Conservation (phyloP, 2,797 vertebrate genomes). For the Eidolon dupreanum region DNA sequence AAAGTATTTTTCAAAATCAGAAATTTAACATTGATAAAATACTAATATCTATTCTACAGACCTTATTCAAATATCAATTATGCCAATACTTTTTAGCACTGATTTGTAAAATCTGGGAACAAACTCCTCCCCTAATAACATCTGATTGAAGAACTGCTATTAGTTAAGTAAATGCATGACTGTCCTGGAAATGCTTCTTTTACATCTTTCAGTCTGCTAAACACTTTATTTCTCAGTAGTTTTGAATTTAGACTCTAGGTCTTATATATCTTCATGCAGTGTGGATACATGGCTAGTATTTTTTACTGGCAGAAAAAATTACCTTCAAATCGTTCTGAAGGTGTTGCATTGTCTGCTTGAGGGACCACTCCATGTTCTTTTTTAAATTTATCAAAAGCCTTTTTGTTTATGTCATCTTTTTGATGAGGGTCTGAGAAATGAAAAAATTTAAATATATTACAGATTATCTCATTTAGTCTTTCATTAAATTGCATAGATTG, state of each 20-base stretch:
- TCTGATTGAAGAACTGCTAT: neutral
- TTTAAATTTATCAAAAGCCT: conserved; percentile 98
- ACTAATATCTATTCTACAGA: neutral
- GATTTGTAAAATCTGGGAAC: neutral
- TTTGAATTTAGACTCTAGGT: neutral
- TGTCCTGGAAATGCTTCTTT: neutral
- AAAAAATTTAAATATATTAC: neutral
- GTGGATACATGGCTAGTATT: neutral
- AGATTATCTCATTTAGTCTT: conserved; percentile 30
- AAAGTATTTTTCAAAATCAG: neutral
- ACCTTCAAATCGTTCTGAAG: conserved; percentile 97
- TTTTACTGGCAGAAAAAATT: conserved; percentile 55
- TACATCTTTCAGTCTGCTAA: neutral
- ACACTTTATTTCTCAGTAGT: neutral
- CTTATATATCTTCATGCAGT: neutral
- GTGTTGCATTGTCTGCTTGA: conserved; percentile 92
- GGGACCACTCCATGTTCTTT: conserved; percentile 94
- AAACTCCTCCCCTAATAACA: neutral
- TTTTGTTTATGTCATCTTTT: conserved; percentile 98
- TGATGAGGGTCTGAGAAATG: conserved; percentile 92
- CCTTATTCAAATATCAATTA: neutral
- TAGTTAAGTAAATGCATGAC: neutral
- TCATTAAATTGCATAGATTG: conserved; percentile 30
- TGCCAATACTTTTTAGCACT: neutral
- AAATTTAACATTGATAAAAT: neutral